A percentile compares a stretch with the other conserved stretches of the same genome.
phyloP scores from a whole-genome alignment of 2,113 vertebrate genomes.

The Theropithecus gelada region DNA sequence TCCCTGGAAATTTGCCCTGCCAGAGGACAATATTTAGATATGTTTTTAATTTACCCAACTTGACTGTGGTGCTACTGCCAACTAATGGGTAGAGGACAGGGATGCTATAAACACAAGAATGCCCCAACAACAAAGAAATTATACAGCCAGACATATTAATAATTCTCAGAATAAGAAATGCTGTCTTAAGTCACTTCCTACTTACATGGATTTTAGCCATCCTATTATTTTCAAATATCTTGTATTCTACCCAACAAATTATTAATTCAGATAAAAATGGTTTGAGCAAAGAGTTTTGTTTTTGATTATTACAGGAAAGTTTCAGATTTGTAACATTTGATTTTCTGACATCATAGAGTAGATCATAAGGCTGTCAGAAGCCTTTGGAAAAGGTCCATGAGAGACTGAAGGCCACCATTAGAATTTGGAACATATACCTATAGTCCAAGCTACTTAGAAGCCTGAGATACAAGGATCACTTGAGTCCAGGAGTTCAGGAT shows the following conservation, averaged over 20 bases:
- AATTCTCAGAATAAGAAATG: neutral
- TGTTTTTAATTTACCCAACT: neutral
- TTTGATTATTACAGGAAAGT: neutral
- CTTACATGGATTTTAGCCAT: neutral
- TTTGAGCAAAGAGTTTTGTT: neutral
- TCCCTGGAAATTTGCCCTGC: neutral
- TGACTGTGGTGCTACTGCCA: neutral
- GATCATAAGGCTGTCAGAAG: neutral
- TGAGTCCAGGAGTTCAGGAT: too few relatives aligned
- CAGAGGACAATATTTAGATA: neutral
- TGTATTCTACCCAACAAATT: neutral
- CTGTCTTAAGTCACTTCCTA: neutral
- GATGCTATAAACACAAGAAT: neutral
- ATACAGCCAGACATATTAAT: neutral
- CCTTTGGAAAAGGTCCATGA: neutral
- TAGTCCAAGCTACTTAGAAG: too few relatives aligned
- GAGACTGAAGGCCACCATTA: neutral
- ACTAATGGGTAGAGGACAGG: neutral
- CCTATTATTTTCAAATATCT: neutral
- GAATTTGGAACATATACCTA: neutral
- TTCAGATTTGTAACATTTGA: neutral
- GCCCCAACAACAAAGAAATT: neutral
- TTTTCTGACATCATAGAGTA: neutral
- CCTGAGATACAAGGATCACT: too few relatives aligned
- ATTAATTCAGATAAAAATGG: neutral